These are phyloP conservation scores for Graphium colonna DNA, from an alignment of 2,888 invertebrate species.

Conservation along the genomic window DNA sequence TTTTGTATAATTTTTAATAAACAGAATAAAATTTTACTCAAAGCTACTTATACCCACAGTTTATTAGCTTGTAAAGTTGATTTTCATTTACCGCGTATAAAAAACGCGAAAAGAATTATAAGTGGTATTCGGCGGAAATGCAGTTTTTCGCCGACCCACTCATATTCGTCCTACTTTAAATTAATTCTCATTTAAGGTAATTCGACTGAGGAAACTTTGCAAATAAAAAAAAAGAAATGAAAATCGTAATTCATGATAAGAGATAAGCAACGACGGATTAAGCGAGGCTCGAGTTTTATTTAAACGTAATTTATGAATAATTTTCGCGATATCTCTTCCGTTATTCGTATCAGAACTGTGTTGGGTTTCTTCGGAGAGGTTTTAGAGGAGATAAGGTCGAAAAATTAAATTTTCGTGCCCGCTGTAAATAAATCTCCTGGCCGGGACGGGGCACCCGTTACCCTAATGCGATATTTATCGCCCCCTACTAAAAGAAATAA, in stretches of 20 bases:
- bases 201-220: background rate
- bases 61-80: too few species aligned
- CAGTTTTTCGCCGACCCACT: background rate
- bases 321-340: conserved; percentile 3
- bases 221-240: background rate
- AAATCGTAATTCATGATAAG: background rate
- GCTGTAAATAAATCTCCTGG: conserved; percentile 59
- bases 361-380: conserved; percentile 41
- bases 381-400: conserved; percentile 45
- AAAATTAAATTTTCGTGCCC: conserved; percentile 50
- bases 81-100: background rate
- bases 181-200: background rate
- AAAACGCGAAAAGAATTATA: background rate
- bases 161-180: background rate
- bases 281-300: background rate
- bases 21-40: too few species aligned
- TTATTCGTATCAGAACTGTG: conserved; percentile 30
- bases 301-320: background rate
- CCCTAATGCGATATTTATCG: conserved; percentile 73
- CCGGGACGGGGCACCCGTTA: conserved; percentile 40
- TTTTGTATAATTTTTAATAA: too few species aligned
- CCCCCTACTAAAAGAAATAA: conserved; percentile 53
- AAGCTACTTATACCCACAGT: too few species aligned
- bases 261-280: background rate
- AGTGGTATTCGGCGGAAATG: background rate